These are phyloP conservation scores for Gastrophryne carolinensis DNA, from an alignment of 2,797 vertebrate genomes.

Conservation along the genomic window DNA sequence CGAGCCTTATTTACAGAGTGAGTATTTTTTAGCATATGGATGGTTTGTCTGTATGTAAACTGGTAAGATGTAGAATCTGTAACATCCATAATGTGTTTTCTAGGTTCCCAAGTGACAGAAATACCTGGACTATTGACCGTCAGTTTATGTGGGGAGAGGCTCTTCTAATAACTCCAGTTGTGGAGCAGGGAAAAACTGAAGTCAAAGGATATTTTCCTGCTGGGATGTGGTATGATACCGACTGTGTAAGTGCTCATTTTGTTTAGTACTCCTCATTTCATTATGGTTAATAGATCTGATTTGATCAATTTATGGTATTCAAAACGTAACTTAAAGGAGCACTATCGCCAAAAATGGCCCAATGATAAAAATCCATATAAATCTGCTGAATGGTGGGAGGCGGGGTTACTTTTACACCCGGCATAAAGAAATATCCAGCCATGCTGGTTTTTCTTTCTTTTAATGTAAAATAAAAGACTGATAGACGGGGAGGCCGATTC, in stretches of 20 bases:
- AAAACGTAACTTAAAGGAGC: no score
- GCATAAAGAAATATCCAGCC: no score
- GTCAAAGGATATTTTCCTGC: constrained; percentile 84
- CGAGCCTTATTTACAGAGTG: constrained; percentile 93
- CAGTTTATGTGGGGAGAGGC: constrained; percentile 91
- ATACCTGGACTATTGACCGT: constrained; percentile 77
- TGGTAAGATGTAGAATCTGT: background rate
- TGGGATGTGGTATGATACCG: constrained; percentile 82
- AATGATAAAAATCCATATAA: no score
- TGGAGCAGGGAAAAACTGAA: constrained; percentile 74
- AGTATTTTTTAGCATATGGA: constrained; percentile 46
- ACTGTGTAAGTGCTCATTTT: constrained; percentile 68
- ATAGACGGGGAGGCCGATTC: no score
- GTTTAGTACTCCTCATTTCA: no score
- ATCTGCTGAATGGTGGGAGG: no score
- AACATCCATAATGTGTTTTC: background rate
- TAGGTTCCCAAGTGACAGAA: constrained; percentile 87
- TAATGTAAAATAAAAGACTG: no score
- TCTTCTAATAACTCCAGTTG: constrained; percentile 86
- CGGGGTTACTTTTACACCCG: no score
- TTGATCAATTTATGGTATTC: no score
- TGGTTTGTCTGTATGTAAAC: background rate
- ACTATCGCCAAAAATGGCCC: no score
- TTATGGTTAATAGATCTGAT: no score
- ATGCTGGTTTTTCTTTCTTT: no score